Conservation (phyloP, 1,140 invertebrate species). For the Neelides sp. region DNA sequence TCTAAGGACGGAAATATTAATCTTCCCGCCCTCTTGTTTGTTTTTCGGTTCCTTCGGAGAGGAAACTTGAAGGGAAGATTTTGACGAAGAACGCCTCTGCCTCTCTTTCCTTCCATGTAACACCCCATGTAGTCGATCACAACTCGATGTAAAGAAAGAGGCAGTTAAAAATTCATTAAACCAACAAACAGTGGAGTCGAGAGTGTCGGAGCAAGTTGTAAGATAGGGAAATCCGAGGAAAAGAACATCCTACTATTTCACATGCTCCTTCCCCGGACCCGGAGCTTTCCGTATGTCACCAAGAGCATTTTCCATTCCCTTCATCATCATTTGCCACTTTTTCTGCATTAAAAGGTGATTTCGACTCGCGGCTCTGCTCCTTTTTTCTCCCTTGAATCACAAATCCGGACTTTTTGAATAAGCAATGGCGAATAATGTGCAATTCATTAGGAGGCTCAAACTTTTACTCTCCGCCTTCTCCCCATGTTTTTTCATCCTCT, state of each 20-base stretch:
- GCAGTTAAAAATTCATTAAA: conserved; percentile 33
- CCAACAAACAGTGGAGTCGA: conserved; percentile 17
- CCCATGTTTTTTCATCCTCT: no score
- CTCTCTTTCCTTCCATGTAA: no score
- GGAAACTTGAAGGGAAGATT: no score
- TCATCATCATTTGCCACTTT: conserved; percentile 33
- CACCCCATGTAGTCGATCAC: no score
- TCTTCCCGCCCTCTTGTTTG: no score
- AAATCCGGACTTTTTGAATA: conserved; percentile 16
- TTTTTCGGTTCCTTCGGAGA: no score
- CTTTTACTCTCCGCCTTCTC: no score
- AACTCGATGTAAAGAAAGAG: no score
- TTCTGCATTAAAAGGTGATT: conserved; percentile 28
- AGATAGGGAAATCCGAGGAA: conserved; percentile 7
- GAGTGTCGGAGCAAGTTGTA: conserved; percentile 14
- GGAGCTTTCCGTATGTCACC: conserved; percentile 24
- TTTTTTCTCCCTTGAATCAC: neutral
- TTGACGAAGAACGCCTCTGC: no score
- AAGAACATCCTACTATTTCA: neutral
- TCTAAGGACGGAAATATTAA: no score
- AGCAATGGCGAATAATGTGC: conserved; percentile 20
- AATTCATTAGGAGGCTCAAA: conserved; percentile 22
- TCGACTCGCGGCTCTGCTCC: neutral
- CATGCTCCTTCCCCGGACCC: neutral
- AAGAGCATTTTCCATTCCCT: conserved; percentile 14